Percentiles rank a stretch among this genome's conserved stretches.
Evolutionary conservation across 2,797 vertebrate genomes (phyloP).

Genomic region (Clarias pachynema): DNA sequence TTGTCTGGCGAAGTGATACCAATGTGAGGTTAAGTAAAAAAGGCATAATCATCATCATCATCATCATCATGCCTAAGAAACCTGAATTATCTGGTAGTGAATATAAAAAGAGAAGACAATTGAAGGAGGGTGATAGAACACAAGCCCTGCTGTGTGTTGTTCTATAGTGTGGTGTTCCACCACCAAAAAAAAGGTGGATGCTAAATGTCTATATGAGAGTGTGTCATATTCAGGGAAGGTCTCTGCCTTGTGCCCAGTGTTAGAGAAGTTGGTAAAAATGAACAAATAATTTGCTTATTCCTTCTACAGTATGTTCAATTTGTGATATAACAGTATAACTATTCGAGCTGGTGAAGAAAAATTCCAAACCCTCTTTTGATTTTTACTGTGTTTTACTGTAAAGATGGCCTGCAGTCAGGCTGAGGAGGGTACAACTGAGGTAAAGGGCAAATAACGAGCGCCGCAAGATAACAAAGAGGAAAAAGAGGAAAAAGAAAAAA

Average conservation of each 20-base stretch:
- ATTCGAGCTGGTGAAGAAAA: slow-evolving; percentile 4
- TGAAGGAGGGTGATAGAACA: no score
- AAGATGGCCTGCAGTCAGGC: slow-evolving; percentile 68
- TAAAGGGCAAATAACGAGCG: slow-evolving; percentile 64
- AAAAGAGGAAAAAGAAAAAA: slow-evolving; percentile 22
- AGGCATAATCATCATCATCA: no score
- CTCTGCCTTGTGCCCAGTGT: background rate
- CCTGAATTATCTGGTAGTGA: no score
- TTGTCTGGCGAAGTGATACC: no score
- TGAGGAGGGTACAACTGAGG: slow-evolving; percentile 69
- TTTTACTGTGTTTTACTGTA: slow-evolving; percentile 71
- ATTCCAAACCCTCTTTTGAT: slow-evolving; percentile 39
- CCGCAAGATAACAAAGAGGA: slow-evolving; percentile 42
- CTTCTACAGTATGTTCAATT: background rate
- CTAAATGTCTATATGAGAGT: background rate
- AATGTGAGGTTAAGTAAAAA: no score
- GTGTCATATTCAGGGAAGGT: background rate
- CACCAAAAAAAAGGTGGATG: background rate
- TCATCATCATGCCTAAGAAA: no score
- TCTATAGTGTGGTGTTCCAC: background rate
- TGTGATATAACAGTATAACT: background rate
- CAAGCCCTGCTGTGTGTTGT: no score
- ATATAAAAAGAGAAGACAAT: no score
- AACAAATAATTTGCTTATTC: slow-evolving; percentile 6
- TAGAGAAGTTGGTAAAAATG: background rate